phyloP scores from a whole-genome alignment of 2,888 invertebrate genomes.

The Trissolcus japonicus region DNA sequence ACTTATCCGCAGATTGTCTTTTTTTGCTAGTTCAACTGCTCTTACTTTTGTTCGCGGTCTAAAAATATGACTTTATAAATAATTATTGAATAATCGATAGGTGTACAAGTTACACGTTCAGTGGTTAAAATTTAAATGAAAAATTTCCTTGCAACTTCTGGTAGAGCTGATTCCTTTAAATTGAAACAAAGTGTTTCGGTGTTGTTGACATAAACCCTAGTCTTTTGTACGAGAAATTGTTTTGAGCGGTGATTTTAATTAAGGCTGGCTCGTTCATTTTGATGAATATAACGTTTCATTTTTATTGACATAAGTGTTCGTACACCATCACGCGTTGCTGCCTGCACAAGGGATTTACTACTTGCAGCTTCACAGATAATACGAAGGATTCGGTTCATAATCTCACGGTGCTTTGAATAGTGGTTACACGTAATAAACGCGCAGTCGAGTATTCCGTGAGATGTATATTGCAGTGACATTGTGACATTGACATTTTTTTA shows the following conservation, averaged over 20 bases:
- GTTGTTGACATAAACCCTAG: neutral
- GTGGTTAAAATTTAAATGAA: no score
- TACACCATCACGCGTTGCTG: slow-evolving; percentile 21
- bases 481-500: slow-evolving; percentile 23
- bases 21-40: slow-evolving; percentile 5
- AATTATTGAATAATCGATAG: slow-evolving; percentile 32
- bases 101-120: neutral
- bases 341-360: slow-evolving; percentile 45
- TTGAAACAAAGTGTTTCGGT: neutral
- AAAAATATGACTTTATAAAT: slow-evolving; percentile 35
- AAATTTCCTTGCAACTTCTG: no score
- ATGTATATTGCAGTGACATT: slow-evolving; percentile 28
- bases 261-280: slow-evolving; percentile 20
- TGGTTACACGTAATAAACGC: slow-evolving; percentile 32
- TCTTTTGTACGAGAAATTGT: slow-evolving; percentile 10
- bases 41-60: slow-evolving; percentile 16
- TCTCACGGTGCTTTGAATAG: slow-evolving; percentile 39
- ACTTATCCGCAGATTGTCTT: slow-evolving; percentile 17
- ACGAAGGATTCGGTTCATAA: slow-evolving; percentile 34
- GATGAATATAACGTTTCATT: slow-evolving; percentile 39
- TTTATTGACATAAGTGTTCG: slow-evolving; percentile 49
- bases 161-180: no score
- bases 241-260: slow-evolving; percentile 36
- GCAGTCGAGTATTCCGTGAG: slow-evolving; percentile 23
- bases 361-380: slow-evolving; percentile 40